phyloP scores from a whole-genome alignment of 2,113 vertebrate species.

The Phaethon lepturus region DNA sequence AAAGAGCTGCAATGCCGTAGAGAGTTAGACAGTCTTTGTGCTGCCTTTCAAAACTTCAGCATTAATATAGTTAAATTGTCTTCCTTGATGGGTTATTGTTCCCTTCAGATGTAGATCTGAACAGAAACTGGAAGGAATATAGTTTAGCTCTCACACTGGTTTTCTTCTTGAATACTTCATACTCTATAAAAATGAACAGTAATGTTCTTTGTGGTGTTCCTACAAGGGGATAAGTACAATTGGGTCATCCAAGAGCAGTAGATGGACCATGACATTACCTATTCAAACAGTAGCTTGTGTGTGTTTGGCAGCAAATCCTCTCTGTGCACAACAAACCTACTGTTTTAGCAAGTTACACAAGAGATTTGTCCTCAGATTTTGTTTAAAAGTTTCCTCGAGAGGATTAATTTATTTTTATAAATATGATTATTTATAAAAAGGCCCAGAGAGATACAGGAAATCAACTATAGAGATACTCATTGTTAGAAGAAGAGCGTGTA shows the following conservation, averaged over 20 bases:
- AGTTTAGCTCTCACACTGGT: not conserved
- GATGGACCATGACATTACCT: conserved; percentile 71
- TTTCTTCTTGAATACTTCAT: conserved; percentile 37
- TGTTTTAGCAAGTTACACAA: conserved; percentile 55
- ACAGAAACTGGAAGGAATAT: not conserved
- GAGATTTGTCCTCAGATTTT: conserved; percentile 26
- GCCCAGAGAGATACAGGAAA: not conserved
- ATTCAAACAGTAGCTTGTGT: conserved; percentile 60
- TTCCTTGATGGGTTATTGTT: conserved; percentile 4
- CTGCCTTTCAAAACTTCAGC: conserved; percentile 14
- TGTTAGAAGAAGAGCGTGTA: not conserved
- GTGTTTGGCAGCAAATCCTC: conserved; percentile 50
- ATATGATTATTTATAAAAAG: not conserved
- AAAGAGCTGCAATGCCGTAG: not conserved
- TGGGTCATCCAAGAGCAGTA: conserved; percentile 63
- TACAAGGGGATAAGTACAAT: conserved; percentile 37
- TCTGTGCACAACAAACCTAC: conserved; percentile 41
- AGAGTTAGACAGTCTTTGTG: not conserved
- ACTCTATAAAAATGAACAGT: conserved; percentile 17
- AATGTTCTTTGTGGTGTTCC: conserved; percentile 46
- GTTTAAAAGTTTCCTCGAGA: not conserved
- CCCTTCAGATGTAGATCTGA: conserved; percentile 5
- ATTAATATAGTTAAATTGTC: conserved; percentile 8
- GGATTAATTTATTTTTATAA: not conserved
- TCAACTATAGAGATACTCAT: not conserved